phyloP scores from a whole-genome alignment of 2,797 vertebrate species.

The Bradypodion pumilum region DNA sequence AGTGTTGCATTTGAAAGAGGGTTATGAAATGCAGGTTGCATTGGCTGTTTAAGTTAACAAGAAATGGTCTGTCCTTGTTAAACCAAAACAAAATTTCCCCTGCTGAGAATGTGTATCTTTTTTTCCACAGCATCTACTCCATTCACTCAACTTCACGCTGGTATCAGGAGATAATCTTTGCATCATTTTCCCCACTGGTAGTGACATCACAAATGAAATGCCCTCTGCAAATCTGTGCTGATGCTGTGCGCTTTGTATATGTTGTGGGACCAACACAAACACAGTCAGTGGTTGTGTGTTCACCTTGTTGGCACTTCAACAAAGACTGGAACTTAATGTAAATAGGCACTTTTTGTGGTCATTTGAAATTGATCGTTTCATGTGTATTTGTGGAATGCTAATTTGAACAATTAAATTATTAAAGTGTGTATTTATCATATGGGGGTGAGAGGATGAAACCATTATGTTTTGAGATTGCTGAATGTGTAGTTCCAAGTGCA shows the following conservation, averaged over 20 bases:
- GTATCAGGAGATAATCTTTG: conserved; percentile 88
- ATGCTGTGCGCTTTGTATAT: conserved; percentile 76
- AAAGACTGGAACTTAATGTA: conserved; percentile 81
- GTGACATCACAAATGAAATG: conserved; percentile 82
- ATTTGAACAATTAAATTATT: conserved; percentile 99
- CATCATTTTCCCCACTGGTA: conserved; percentile 60
- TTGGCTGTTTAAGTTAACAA: neutral
- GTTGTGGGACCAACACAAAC: conserved; percentile 88
- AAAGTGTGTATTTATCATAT: conserved; percentile 84
- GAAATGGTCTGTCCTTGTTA: neutral
- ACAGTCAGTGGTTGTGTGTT: conserved; percentile 74
- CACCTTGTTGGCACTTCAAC: conserved; percentile 76
- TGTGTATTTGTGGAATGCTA: conserved; percentile 98
- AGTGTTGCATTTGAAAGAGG: neutral
- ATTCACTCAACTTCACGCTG: conserved; percentile 86
- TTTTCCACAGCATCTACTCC: conserved; percentile 82
- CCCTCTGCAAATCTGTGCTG: conserved; percentile 84
- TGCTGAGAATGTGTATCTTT: conserved; percentile 17
- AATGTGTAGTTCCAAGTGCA: conserved; percentile 77
- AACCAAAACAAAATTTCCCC: neutral
- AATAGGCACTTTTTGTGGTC: conserved; percentile 81
- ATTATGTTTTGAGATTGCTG: conserved; percentile 66
- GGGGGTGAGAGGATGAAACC: conserved; percentile 78
- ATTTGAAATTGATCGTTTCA: conserved; percentile 78
- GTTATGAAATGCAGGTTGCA: neutral